These are phyloP conservation scores for Brachyopa scutellaris DNA, from an alignment of 2,888 invertebrate genomes.

Conservation along the genomic window DNA sequence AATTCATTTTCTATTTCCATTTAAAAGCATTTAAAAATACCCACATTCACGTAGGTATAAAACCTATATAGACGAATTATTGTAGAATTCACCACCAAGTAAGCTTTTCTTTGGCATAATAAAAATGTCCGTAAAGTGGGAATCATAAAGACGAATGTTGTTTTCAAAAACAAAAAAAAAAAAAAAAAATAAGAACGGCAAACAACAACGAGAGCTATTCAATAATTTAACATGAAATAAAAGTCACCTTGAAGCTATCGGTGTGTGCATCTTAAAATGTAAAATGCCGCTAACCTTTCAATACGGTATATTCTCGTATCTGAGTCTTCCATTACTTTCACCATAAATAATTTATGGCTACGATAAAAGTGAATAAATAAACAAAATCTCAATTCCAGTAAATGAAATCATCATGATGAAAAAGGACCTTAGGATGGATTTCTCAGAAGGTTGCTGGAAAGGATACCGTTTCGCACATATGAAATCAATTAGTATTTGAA, in stretches of 20 bases:
- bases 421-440: neutral
- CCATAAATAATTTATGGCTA: slow-evolving; percentile 31
- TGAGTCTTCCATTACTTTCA: neutral
- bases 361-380: slow-evolving; percentile 38
- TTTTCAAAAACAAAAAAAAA: slow-evolving; percentile 4
- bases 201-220: neutral
- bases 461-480: neutral
- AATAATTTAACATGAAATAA: slow-evolving; percentile 28
- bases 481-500: slow-evolving; percentile 23
- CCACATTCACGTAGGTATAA: neutral
- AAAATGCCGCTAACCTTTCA: neutral
- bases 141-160: slow-evolving; percentile 9
- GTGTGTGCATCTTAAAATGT: neutral
- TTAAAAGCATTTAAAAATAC: neutral
- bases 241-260: slow-evolving; percentile 24
- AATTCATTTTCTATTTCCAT: neutral
- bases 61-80: neutral
- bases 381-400: slow-evolving; percentile 29
- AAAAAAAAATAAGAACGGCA: too few relatives aligned
- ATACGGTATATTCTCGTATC: neutral
- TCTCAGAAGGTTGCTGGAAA: neutral
- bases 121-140: slow-evolving; percentile 8
- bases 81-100: neutral
- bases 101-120: neutral
- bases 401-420: slow-evolving; percentile 22